phyloP scores from a whole-genome alignment of 2,113 vertebrate genomes.

The Alaudala cheleensis region DNA sequence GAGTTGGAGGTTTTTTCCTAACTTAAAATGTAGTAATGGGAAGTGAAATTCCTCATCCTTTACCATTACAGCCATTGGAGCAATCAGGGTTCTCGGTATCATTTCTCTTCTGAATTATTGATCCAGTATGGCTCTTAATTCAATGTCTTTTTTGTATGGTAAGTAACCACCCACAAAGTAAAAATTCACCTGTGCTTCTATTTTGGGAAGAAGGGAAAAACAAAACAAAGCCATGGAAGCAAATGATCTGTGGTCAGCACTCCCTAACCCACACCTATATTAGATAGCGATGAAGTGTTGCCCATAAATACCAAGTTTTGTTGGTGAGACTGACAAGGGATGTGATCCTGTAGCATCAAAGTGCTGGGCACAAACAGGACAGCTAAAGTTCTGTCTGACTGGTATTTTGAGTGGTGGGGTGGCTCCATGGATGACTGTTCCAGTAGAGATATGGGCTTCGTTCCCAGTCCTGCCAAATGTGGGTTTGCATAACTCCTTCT shows the following conservation, averaged over 20 bases:
- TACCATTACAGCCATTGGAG: not conserved
- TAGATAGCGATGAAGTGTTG: not conserved
- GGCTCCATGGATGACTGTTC: not conserved
- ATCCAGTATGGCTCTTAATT: not conserved
- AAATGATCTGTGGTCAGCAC: not conserved
- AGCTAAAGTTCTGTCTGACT: not conserved
- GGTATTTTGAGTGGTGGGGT: not conserved
- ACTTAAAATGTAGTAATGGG: not conserved
- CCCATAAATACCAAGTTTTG: not conserved
- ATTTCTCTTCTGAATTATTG: not conserved
- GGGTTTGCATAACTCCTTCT: not conserved
- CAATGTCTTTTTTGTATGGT: not conserved
- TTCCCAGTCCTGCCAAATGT: not conserved
- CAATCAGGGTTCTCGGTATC: not conserved
- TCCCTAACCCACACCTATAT: not conserved
- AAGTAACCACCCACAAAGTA: not conserved
- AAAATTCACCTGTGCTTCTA: not conserved
- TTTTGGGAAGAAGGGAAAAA: not conserved
- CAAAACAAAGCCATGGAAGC: not conserved
- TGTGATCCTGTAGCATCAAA: not conserved
- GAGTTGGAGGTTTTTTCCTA: not conserved
- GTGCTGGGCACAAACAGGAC: not conserved
- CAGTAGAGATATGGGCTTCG: not conserved
- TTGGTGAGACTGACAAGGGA: not conserved
- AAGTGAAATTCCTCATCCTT: not conserved